These are phyloP conservation scores for Peromyscus californicus DNA, from an alignment of 2,113 vertebrate genomes.

Conservation along the genomic window DNA sequence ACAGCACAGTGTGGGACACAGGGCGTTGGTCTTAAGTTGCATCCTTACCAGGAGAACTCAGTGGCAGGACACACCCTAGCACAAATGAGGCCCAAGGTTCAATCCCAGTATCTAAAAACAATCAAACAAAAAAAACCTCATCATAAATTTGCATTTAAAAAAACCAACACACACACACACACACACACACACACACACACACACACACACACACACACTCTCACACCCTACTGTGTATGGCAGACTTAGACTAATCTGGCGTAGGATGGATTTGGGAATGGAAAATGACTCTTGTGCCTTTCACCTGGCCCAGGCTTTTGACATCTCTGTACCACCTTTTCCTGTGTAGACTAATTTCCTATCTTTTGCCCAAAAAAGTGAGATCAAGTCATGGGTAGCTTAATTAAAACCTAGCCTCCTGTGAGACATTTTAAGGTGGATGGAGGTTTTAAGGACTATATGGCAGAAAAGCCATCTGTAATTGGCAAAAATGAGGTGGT, in stretches of 20 bases:
- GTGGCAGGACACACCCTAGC: background rate
- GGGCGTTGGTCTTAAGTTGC: slow-evolving; percentile 42
- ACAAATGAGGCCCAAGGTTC: background rate
- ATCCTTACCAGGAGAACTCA: slow-evolving; percentile 12
- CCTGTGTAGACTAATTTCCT: slow-evolving; percentile 46
- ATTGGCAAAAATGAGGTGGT: slow-evolving; percentile 84
- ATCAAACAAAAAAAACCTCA: background rate
- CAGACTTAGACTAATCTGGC: too few relatives aligned
- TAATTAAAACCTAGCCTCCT: slow-evolving; percentile 58
- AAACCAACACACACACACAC: background rate
- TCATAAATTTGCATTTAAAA: slow-evolving; percentile 5
- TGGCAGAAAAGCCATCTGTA: slow-evolving; percentile 68
- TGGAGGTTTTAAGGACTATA: slow-evolving; percentile 63
- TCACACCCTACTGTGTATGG: background rate
- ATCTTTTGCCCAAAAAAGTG: slow-evolving; percentile 27
- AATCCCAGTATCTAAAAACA: background rate
- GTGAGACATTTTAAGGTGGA: slow-evolving; percentile 28
- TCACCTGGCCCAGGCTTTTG: background rate
- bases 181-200: too few relatives aligned
- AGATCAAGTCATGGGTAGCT: slow-evolving; percentile 31
- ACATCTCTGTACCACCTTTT: slow-evolving; percentile 1
- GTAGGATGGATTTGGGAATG: slow-evolving; percentile 34
- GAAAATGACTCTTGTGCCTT: background rate
- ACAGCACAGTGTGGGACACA: slow-evolving; percentile 43
- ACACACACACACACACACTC: background rate